Conservation (phyloP, 2,888 invertebrate species). For the Physocephala rufipes region DNA sequence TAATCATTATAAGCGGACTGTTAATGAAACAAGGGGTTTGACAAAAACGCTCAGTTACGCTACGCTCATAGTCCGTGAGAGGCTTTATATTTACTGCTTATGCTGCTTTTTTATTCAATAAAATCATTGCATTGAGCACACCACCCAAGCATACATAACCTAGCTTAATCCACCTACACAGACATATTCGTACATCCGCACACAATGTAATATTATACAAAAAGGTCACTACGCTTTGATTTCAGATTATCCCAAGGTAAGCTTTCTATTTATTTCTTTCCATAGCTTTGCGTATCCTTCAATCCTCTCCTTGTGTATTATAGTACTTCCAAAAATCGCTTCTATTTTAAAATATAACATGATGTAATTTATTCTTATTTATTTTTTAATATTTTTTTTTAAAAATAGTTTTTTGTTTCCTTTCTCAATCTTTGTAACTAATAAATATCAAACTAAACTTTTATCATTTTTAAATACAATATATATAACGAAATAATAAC, state of each 20-base stretch:
- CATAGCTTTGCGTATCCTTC: neutral
- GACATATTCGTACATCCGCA: constrained; percentile 2
- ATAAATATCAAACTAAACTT: no score
- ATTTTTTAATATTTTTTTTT: neutral
- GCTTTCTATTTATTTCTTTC: neutral
- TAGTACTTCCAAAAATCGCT: no score
- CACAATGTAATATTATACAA: constrained; percentile 18
- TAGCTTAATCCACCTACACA: constrained; percentile 1
- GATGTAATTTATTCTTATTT: neutral
- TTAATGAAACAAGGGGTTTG: no score
- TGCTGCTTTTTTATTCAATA: neutral
- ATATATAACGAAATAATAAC: neutral
- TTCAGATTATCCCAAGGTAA: constrained; percentile 23
- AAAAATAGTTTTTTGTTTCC: neutral
- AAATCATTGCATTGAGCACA: neutral
- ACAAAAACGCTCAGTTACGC: no score
- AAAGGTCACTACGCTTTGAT: constrained; percentile 7
- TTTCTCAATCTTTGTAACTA: neutral
- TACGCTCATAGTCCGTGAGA: no score
- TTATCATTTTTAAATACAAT: no score
- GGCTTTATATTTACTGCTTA: no score
- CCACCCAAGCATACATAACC: neutral
- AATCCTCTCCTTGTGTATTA: neutral
- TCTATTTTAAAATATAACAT: neutral
- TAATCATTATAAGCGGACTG: no score